Conservation (phyloP, 1,140 invertebrate species). For the Tetramorium parvispinum region DNA sequence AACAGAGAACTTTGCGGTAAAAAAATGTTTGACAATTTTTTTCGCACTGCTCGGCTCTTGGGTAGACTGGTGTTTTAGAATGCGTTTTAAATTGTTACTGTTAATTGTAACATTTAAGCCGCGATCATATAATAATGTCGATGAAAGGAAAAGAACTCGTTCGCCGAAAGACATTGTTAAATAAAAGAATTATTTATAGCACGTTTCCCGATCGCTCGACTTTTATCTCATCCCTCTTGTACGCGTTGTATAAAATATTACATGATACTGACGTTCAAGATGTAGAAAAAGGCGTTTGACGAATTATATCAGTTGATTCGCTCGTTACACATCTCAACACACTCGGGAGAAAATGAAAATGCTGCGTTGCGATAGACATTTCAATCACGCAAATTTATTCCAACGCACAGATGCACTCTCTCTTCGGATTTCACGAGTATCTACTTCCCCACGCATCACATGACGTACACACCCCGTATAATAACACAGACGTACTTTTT, state of each 20-base stretch:
- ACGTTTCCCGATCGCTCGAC: not conserved
- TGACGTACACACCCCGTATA: slow-evolving; percentile 13
- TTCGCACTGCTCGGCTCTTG: not conserved
- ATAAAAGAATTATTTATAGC: slow-evolving; percentile 14
- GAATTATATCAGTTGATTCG: not conserved
- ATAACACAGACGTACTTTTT: slow-evolving; percentile 4
- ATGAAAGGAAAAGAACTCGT: not conserved
- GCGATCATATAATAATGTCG: not conserved
- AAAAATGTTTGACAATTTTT: not conserved
- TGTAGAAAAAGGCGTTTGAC: not conserved
- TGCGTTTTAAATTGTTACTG: not conserved
- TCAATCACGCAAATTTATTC: slow-evolving; percentile 9
- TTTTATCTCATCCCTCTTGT: not conserved
- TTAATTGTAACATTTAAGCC: not conserved
- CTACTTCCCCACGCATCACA: not conserved
- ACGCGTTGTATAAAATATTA: not conserved
- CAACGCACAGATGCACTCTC: too few relatives aligned
- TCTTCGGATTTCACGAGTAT: not conserved
- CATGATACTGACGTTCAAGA: too few relatives aligned
- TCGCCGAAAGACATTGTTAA: slow-evolving; percentile 12
- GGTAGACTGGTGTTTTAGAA: not conserved
- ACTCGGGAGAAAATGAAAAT: not conserved
- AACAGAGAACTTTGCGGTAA: not conserved
- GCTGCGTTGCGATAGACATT: not conserved
- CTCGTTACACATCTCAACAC: not conserved